A percentile compares a stretch with the other conserved stretches of the same genome.
Conservation (phyloP, 2,797 vertebrate genomes). For the Liasis olivaceus region DNA sequence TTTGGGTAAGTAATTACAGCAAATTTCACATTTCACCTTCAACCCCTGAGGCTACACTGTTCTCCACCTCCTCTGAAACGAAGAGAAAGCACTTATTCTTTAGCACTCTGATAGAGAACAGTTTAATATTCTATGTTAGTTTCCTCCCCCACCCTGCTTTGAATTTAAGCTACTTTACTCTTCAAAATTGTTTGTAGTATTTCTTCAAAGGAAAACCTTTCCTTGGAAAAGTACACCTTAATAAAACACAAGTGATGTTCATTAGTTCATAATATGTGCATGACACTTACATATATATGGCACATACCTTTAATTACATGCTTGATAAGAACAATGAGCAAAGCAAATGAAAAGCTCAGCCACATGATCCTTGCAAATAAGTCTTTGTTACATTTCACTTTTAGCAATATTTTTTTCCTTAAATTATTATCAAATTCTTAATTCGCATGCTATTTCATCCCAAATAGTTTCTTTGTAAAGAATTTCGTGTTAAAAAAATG, state of each 20-base stretch:
- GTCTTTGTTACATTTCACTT: slow-evolving; percentile 54
- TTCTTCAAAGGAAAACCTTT: slow-evolving; percentile 64
- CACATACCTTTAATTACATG: slow-evolving; percentile 47
- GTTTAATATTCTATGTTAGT: slow-evolving; percentile 73
- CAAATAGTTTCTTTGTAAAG: slow-evolving; percentile 65
- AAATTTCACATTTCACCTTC: slow-evolving; percentile 89
- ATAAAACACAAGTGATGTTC: slow-evolving; percentile 35
- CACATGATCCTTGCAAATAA: slow-evolving; percentile 57
- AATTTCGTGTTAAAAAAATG: slow-evolving; percentile 68
- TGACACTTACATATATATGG: slow-evolving; percentile 39
- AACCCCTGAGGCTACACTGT: slow-evolving; percentile 77
- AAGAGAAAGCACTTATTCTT: slow-evolving; percentile 78
- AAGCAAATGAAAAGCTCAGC: slow-evolving; percentile 68
- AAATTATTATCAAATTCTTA: slow-evolving; percentile 57
- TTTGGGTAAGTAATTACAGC: slow-evolving; percentile 88
- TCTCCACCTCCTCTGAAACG: slow-evolving; percentile 77
- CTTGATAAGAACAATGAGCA: slow-evolving; percentile 66
- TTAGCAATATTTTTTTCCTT: slow-evolving; percentile 33
- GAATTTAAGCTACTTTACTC: slow-evolving; percentile 68
- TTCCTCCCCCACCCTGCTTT: slow-evolving; percentile 66
- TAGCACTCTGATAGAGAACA: slow-evolving; percentile 65
- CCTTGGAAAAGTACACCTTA: slow-evolving; percentile 53
- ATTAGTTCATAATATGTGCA: slow-evolving; percentile 49
- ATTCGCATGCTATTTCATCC: slow-evolving; percentile 35
- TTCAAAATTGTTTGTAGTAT: slow-evolving; percentile 58